These are phyloP conservation scores for Ramazzottius varieornatus DNA, from an alignment of 2,888 invertebrate genomes.

Conservation along the genomic window DNA sequence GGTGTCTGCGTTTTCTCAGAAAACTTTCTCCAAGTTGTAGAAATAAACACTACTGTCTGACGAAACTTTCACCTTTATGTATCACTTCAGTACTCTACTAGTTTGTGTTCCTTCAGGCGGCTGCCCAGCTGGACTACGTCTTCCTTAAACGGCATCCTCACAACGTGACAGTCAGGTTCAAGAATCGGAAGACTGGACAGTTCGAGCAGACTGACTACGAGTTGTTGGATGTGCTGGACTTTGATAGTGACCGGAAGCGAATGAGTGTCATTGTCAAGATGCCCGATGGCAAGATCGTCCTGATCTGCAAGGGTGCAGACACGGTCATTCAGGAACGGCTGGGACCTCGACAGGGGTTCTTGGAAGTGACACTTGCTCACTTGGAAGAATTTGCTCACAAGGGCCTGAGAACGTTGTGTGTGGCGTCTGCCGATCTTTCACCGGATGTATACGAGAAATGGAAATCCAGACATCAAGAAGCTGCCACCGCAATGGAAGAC, in stretches of 20 bases:
- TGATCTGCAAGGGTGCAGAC: constrained; percentile 45
- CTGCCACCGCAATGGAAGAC: neutral
- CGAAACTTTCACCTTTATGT: too few species aligned
- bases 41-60: too few species aligned
- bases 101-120: too few species aligned
- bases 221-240: neutral
- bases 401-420: constrained; percentile 20
- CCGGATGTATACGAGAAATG: neutral
- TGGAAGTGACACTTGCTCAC: constrained; percentile 44
- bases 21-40: too few species aligned
- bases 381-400: constrained; percentile 71
- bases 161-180: neutral
- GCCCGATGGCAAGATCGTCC: constrained; percentile 38
- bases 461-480: neutral
- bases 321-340: constrained; percentile 42
- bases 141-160: neutral
- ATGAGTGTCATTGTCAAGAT: constrained; percentile 86
- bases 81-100: too few species aligned
- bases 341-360: constrained; percentile 18
- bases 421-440: neutral
- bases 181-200: neutral
- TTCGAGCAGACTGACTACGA: neutral
- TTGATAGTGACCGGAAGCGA: constrained; percentile 41
- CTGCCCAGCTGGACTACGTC: constrained; percentile 44
- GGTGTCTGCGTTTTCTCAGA: too few species aligned